Percentiles rank a stretch among this genome's conserved stretches.
Conservation (phyloP, 2,888 invertebrate genomes). For the Drosophila cognata region DNA sequence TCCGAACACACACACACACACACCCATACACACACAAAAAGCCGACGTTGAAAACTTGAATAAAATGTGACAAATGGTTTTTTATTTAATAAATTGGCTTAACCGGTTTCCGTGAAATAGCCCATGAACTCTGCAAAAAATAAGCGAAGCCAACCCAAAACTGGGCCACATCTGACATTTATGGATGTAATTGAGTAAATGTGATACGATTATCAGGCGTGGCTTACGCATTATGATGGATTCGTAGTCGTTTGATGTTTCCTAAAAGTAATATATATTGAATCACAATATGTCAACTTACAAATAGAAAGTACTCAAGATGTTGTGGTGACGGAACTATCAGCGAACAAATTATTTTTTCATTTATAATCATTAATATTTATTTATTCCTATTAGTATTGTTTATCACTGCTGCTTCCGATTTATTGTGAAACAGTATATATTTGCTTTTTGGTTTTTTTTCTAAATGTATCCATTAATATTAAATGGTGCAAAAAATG, state of each 20-base stretch:
- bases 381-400: not conserved
- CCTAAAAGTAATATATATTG: not conserved
- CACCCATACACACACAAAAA: not conserved
- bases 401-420: not conserved
- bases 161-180: constrained; percentile 52
- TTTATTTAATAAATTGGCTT: constrained; percentile 81
- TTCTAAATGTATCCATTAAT: not conserved
- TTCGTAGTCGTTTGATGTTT: constrained; percentile 29
- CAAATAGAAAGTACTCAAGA: not conserved
- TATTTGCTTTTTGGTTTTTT: not conserved
- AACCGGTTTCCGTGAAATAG: constrained; percentile 65
- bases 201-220: constrained; percentile 56
- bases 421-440: not conserved
- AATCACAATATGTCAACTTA: not conserved
- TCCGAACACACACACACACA: constrained; percentile 6
- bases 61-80: constrained; percentile 81
- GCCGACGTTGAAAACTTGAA: constrained; percentile 68
- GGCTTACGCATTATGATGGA: constrained; percentile 31
- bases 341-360: not conserved
- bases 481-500: not conserved
- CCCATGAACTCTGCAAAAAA: constrained; percentile 22
- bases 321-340: not conserved
- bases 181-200: constrained; percentile 72
- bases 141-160: constrained; percentile 8
- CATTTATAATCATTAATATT: not conserved